These are phyloP conservation scores for Brachypteracias leptosomus DNA, from an alignment of 2,113 vertebrate species.

Conservation along the genomic window DNA sequence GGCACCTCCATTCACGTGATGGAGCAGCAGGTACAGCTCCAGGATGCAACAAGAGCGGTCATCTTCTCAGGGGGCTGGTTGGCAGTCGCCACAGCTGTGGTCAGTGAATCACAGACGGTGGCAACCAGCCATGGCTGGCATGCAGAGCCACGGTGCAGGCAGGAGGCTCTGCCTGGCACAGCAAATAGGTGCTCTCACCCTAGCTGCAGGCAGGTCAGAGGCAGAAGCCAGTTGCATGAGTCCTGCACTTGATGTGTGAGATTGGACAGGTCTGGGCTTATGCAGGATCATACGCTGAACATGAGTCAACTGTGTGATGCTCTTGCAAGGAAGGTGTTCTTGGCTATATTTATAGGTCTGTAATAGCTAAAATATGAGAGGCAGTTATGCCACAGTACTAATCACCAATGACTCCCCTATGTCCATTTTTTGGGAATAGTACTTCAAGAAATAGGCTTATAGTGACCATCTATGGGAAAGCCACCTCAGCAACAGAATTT, in stretches of 20 bases:
- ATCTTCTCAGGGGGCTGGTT: accelerated
- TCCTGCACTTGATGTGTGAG: neutral
- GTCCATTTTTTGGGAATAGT: neutral
- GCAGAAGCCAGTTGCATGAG: neutral
- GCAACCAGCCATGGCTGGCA: neutral
- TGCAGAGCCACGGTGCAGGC: neutral
- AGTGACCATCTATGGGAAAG: neutral
- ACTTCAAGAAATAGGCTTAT: neutral
- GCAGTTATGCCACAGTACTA: neutral
- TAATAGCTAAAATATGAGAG: constrained; percentile 27
- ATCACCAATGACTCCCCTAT: neutral
- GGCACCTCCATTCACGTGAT: neutral
- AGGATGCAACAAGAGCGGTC: neutral
- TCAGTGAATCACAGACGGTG: neutral
- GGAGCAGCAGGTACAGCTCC: neutral
- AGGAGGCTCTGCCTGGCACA: neutral
- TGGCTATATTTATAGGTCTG: neutral
- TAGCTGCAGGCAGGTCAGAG: neutral
- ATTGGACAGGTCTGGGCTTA: neutral
- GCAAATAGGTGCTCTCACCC: accelerated
- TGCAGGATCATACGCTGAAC: neutral
- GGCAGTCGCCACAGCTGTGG: neutral
- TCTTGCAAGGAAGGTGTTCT: neutral
- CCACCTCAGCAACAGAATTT: neutral
- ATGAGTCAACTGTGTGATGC: neutral